Evolutionary conservation across 2,888 invertebrate species (phyloP), one percentile per base, ranked within the genome.

Genomic region (Tetramorium bicarinatum): DNA sequence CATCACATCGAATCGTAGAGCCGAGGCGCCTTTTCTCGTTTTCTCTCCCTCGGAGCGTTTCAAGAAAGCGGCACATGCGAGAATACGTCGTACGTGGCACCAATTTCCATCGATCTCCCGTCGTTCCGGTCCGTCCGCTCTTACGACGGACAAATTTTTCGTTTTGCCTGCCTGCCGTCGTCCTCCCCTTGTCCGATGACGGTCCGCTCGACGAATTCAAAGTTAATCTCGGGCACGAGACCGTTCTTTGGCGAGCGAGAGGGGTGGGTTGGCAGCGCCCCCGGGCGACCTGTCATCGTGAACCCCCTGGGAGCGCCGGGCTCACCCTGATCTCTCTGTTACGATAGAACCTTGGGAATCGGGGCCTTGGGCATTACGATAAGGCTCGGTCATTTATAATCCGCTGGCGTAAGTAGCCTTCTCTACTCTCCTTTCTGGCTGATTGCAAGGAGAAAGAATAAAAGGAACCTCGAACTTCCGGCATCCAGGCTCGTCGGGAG

Each of bases 301-400:
- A 93, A 93, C 90, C 93, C 93, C 93, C 87, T 89, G 93, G 92
- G 93, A 84, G 80, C 86, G 85, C 66, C 64, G 86, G 83, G 86
- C 87, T 90, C 88, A 88, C 91, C 89, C 92, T 92, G 93, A 93
- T 94, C 93, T 91, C 93, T 92, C 90, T 92, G 91, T 92, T 91
- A 90, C 90, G 93, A 93, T 93, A 93, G 92, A 91, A 91, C 89
- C 92, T 92, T 89, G 92, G 90, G 90, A 91, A 92, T 90, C 89
- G 91, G 87, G 88, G 88, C 91, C 88, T 90, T 90, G 91, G 89
- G 88, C 89, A 89, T 82, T 87, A 86, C 93, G 94, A 94, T 94
- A 93, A 94, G 92, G 92, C 92, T 93, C 91, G 92, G 93, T 93
- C 93, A 94, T 93, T 94, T 94, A 94, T 94, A 94, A 94, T 93